Conservation (phyloP, 2,888 invertebrate genomes). For the Cheilosia grossa region DNA sequence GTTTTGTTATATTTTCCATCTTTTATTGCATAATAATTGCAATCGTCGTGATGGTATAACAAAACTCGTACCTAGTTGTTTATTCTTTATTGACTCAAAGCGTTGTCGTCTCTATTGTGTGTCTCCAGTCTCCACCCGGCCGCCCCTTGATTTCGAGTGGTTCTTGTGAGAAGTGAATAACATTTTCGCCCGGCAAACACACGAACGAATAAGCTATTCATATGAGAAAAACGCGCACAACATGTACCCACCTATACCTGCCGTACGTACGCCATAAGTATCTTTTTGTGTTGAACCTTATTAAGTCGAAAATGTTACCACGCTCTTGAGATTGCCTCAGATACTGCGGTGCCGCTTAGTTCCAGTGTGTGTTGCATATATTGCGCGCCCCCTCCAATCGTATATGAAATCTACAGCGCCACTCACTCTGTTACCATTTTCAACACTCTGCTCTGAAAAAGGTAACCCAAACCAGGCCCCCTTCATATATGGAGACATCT, state of each 20-base stretch:
- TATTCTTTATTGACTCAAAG: conserved; percentile 43
- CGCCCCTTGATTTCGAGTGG: conserved; percentile 38
- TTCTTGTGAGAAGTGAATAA: conserved; percentile 55
- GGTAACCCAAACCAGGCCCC: conserved; percentile 52
- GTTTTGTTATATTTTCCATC: conserved; percentile 9
- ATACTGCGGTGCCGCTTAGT: background rate
- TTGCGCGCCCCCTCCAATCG: background rate
- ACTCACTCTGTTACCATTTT: conserved; percentile 45
- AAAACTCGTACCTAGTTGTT: background rate
- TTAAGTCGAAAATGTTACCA: conserved; percentile 68
- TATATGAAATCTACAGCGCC: conserved; percentile 5
- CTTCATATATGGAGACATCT: conserved; percentile 59
- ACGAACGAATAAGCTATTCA: conserved; percentile 40
- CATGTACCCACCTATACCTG: conserved; percentile 3
- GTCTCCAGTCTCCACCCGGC: background rate
- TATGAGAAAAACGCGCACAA: conserved; percentile 16
- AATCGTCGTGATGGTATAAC: conserved; percentile 12
- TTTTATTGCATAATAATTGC: conserved; percentile 62
- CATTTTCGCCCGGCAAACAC: conserved; percentile 27
- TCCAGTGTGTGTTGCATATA: conserved; percentile 11
- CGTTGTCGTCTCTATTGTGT: background rate
- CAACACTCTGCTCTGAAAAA: conserved; percentile 28
- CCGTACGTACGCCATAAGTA: background rate
- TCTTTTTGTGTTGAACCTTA: conserved; percentile 55
- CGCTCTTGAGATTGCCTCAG: conserved; percentile 74